A percentile compares a stretch with the other conserved stretches of the same genome.
phyloP scores from a whole-genome alignment of 2,113 vertebrate species.

The Aegotheles bennettii region DNA sequence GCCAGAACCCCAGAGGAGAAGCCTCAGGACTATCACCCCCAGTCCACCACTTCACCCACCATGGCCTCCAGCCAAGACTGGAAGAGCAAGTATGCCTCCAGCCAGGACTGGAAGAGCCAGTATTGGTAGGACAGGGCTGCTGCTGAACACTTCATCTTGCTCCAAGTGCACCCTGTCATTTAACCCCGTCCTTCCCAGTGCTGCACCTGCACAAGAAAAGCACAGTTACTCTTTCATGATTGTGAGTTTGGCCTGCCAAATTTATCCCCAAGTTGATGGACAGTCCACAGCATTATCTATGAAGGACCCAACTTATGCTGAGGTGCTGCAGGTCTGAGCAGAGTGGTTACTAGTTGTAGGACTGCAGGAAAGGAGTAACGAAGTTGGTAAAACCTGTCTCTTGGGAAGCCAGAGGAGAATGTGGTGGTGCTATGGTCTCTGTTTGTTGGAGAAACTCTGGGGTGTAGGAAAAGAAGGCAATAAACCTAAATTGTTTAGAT shows the following conservation, averaged over 20 bases:
- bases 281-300: accelerated
- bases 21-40: background rate
- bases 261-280: background rate
- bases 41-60: background rate
- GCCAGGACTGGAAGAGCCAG: background rate
- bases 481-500: background rate
- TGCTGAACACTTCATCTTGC: background rate
- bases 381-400: background rate
- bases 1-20: background rate
- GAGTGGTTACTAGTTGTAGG: background rate
- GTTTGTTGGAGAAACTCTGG: background rate
- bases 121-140: background rate
- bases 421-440: accelerated
- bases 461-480: background rate
- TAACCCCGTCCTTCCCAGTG: background rate
- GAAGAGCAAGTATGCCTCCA: background rate
- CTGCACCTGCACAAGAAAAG: background rate
- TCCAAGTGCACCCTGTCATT: background rate
- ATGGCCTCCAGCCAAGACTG: background rate
- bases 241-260: background rate
- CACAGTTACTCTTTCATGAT: accelerated
- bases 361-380: background rate
- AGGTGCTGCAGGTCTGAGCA: background rate
- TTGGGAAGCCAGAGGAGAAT: background rate
- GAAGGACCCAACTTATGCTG: background rate